Base-by-base conservation (phyloP, 1,140 invertebrate genomes). In the Drosophila sp. region DNA sequence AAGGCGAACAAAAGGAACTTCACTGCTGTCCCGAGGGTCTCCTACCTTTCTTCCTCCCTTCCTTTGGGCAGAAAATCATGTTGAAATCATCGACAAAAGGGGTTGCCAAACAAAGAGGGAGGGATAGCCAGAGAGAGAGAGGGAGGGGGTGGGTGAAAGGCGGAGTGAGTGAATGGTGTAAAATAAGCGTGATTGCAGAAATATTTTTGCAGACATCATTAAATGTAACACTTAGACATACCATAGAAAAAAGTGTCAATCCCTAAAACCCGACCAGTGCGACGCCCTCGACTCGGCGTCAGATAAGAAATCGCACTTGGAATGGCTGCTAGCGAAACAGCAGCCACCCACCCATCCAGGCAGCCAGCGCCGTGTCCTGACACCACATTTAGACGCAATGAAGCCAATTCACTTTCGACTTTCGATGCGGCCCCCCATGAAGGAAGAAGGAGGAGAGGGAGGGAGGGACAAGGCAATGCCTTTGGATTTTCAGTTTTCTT, bases 381-480 rank as follows among this genome's bases (percentile, higher is more conserved):
- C 80, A 72, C 83, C 83, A 80, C 83, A 89, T 89, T 87, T 83
- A 83, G 84, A 72, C 79, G 79, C 83, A 89, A 87, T 83, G 83
- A 87, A 83, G 83, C 83, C 77, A 87, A 89, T 87, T 87, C 63
- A 66, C 74, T 71, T 55, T 62, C 75, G 76, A 66, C 60, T 30
- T 60, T 41, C 41, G 68, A 29, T 30, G 50, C 23, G 17, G 17
- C 17, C 17, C 17, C 17, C 17, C 23, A 50, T 50, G 44, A 27
- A 17, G 17, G 17, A 17, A n/a, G n/a, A 41, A 38, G 17, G 17
- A 17, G 17, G 17, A 17, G 17, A 17, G 17, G 17, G 17, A 33
- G 29, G 35, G 17, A 17, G 27, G 23, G 32, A 3, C 63, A 33
- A 56, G 50, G 35, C 30, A 30, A 33, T 35, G 61, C 50, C 66